phyloP scores from a whole-genome alignment of 1,140 invertebrate species.

The Saccostrea echinata region DNA sequence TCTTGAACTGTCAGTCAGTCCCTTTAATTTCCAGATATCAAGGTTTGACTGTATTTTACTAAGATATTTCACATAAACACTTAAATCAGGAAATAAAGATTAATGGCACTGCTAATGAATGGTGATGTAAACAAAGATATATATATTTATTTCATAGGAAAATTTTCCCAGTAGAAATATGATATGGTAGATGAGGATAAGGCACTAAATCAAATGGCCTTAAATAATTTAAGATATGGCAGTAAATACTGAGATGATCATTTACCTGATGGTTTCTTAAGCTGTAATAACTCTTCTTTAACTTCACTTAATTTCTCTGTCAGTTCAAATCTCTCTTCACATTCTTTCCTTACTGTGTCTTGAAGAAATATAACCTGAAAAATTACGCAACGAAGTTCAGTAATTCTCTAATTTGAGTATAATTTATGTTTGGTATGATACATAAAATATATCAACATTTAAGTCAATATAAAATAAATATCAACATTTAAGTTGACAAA shows the following conservation, averaged over 20 bases:
- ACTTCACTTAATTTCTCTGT: constrained; percentile 76
- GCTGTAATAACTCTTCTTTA: constrained; percentile 71
- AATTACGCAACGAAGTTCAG: not conserved
- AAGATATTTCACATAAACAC: too few relatives aligned
- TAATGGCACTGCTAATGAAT: too few relatives aligned
- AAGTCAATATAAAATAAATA: too few relatives aligned
- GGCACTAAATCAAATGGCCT: not conserved
- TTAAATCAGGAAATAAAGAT: too few relatives aligned
- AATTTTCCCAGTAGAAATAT: not conserved
- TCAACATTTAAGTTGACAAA: too few relatives aligned
- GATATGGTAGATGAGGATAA: not conserved
- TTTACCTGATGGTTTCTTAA: constrained; percentile 74
- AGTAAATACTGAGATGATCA: not conserved
- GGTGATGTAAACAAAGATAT: too few relatives aligned
- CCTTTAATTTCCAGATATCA: too few relatives aligned
- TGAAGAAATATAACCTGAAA: constrained; percentile 72
- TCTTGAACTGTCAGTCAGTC: too few relatives aligned
- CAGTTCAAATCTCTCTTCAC: constrained; percentile 78
- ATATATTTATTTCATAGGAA: not conserved
- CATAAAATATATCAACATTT: too few relatives aligned
- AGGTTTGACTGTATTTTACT: too few relatives aligned
- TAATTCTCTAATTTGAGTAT: too few relatives aligned
- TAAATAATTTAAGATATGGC: not conserved
- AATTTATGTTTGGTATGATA: too few relatives aligned
- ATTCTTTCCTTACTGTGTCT: constrained; percentile 77